phyloP scores from a whole-genome alignment of 1,140 invertebrate species.

The Globodera ellingtonae region DNA sequence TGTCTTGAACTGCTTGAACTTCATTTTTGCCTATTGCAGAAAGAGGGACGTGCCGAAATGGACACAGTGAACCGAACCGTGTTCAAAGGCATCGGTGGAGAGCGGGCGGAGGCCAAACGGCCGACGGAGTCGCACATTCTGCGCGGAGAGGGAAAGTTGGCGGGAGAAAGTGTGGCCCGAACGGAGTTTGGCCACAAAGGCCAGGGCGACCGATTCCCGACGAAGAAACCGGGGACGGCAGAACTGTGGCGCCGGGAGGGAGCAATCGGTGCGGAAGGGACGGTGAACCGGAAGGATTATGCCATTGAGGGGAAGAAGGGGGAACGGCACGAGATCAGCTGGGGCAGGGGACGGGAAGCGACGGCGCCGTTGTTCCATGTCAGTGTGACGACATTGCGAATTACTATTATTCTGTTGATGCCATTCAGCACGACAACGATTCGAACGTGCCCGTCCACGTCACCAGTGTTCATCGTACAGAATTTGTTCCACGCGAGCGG shows the following conservation, averaged over 20 bases:
- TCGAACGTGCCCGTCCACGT: background rate
- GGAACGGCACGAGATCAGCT: conserved; percentile 25
- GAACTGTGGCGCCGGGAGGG: conserved; percentile 22
- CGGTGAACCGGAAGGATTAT: conserved; percentile 22
- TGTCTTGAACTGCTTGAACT: no score
- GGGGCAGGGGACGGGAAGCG: conserved; percentile 6
- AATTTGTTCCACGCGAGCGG: background rate
- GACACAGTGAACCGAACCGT: conserved; percentile 28
- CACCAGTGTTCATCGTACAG: background rate
- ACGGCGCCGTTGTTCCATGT: conserved; percentile 9
- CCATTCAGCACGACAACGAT: background rate
- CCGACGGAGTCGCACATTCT: conserved; percentile 31
- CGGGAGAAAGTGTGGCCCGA: background rate
- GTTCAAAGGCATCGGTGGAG: conserved; percentile 16
- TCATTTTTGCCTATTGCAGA: background rate
- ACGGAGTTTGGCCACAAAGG: conserved; percentile 21
- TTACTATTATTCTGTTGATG: background rate
- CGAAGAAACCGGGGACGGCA: conserved; percentile 2
- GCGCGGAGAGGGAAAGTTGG: conserved; percentile 21
- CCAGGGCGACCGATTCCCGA: conserved; percentile 16
- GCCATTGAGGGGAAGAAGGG: conserved; percentile 20
- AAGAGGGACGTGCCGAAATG: conserved; percentile 20
- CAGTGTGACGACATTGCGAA: background rate
- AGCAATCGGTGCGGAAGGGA: conserved; percentile 9
- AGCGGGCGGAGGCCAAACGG: conserved; percentile 31